phyloP scores from a whole-genome alignment of 2,888 invertebrate genomes.

The Ophioninae sp. region DNA sequence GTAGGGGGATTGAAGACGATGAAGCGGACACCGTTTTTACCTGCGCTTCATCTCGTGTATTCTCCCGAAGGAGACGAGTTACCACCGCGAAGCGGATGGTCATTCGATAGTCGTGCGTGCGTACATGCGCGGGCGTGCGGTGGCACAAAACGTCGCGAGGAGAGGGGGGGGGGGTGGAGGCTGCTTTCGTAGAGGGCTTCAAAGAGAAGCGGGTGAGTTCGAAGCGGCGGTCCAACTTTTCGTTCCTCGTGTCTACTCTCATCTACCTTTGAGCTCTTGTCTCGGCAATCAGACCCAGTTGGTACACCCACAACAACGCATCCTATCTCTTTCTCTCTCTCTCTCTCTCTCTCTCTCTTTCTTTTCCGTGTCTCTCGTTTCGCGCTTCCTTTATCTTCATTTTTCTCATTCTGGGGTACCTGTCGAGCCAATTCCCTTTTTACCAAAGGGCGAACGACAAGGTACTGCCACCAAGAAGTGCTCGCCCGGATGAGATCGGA shows the following conservation, averaged over 20 bases:
- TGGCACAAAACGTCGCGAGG: not conserved
- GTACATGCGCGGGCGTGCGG: not conserved
- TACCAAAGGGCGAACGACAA: not conserved
- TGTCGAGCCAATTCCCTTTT: slow-evolving; percentile 34
- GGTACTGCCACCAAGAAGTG: slow-evolving; percentile 50
- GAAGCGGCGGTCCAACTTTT: slow-evolving; percentile 9
- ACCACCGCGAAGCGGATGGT: slow-evolving; percentile 39
- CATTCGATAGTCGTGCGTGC: slow-evolving; percentile 32
- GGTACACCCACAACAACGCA: slow-evolving; percentile 25
- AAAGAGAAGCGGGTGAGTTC: slow-evolving; percentile 1
- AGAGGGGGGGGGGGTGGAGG: too few relatives aligned
- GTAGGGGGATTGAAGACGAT: not conserved
- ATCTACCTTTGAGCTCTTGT: slow-evolving; percentile 42
- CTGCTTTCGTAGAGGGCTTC: not conserved
- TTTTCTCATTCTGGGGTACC: slow-evolving; percentile 4
- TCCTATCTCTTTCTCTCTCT: not conserved
- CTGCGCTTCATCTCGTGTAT: slow-evolving; percentile 22
- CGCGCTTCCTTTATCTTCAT: slow-evolving; percentile 14
- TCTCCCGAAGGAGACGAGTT: slow-evolving; percentile 7
- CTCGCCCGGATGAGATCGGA: slow-evolving; percentile 39
- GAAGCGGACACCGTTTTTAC: not conserved
- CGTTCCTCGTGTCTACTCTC: slow-evolving; percentile 36
- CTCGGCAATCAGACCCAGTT: slow-evolving; percentile 12
- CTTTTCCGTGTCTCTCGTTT: not conserved
- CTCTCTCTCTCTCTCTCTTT: slow-evolving; percentile 5